Conservation (phyloP, 1,140 invertebrate species). For the Bradynema listronoti region DNA sequence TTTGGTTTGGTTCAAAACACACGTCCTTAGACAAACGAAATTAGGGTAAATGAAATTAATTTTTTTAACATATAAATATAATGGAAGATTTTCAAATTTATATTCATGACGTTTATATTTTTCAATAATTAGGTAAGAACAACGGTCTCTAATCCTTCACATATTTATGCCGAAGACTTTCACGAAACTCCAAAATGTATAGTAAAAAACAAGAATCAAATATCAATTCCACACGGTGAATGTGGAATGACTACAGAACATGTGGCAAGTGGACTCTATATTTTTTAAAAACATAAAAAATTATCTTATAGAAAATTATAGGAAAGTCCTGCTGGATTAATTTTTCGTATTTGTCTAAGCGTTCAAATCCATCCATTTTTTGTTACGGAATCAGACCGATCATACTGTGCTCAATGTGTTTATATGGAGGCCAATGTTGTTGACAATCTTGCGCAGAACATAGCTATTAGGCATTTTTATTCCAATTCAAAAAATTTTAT, state of each 20-base stretch:
- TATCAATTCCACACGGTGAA: constrained; percentile 45
- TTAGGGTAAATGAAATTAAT: no score
- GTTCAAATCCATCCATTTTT: constrained; percentile 56
- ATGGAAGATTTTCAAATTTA: no score
- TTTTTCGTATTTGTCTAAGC: constrained; percentile 47
- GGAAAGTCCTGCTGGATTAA: constrained; percentile 49
- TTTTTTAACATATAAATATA: no score
- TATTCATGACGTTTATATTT: no score
- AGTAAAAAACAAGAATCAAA: constrained; percentile 48
- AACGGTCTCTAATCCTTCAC: constrained; percentile 51
- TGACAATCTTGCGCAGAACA: constrained; percentile 52
- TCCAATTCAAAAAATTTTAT: neutral
- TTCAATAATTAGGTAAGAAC: constrained; percentile 56
- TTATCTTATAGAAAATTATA: neutral
- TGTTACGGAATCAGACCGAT: constrained; percentile 53
- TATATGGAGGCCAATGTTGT: constrained; percentile 56
- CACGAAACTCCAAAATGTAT: constrained; percentile 46
- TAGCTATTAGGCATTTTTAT: constrained; percentile 38
- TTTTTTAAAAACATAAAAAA: constrained; percentile 13
- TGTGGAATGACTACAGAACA: constrained; percentile 56
- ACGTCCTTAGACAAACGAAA: no score
- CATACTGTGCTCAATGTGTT: constrained; percentile 56
- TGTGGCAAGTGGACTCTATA: no score
- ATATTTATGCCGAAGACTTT: constrained; percentile 56
- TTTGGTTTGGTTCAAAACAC: no score